Conservation (phyloP, 2,113 vertebrate species). For the Eretmochelys imbricata region DNA sequence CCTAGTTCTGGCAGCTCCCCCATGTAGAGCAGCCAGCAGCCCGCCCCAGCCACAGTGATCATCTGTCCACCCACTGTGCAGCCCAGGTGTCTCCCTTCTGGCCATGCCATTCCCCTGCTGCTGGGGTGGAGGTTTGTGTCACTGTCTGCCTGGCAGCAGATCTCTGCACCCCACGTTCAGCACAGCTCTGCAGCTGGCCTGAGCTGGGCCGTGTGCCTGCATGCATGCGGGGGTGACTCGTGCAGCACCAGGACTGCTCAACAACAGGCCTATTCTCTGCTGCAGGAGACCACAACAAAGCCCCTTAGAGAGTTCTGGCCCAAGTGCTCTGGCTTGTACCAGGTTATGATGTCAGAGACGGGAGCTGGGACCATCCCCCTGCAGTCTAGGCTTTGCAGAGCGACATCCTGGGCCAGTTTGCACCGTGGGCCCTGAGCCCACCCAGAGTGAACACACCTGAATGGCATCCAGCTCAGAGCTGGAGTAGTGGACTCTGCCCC, state of each 20-base stretch:
- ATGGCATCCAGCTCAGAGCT: background rate
- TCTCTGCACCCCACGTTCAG: background rate
- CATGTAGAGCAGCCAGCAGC: background rate
- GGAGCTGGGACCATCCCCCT: background rate
- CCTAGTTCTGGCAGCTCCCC: background rate
- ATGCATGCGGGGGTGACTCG: conserved; percentile 14
- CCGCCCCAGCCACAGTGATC: background rate
- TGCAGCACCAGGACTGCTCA: conserved; percentile 49
- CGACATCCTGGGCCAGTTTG: background rate
- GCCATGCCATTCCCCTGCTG: background rate
- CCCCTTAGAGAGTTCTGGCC: conserved; percentile 19
- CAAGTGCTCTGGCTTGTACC: conserved; percentile 28
- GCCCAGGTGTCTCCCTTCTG: background rate
- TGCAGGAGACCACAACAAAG: conserved; percentile 48
- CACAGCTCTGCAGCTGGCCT: conserved; percentile 63
- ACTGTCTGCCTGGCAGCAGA: background rate
- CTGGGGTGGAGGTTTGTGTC: background rate
- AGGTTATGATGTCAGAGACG: conserved; percentile 40
- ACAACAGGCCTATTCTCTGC: conserved; percentile 58
- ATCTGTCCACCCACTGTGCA: background rate
- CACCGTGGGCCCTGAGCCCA: background rate
- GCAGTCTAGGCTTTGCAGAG: background rate
- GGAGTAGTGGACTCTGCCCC: background rate
- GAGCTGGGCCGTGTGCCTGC: conserved; percentile 55
- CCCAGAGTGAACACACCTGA: background rate